These are phyloP conservation scores for Ectobius pallidus DNA, from an alignment of 2,888 invertebrate genomes.

Conservation along the genomic window DNA sequence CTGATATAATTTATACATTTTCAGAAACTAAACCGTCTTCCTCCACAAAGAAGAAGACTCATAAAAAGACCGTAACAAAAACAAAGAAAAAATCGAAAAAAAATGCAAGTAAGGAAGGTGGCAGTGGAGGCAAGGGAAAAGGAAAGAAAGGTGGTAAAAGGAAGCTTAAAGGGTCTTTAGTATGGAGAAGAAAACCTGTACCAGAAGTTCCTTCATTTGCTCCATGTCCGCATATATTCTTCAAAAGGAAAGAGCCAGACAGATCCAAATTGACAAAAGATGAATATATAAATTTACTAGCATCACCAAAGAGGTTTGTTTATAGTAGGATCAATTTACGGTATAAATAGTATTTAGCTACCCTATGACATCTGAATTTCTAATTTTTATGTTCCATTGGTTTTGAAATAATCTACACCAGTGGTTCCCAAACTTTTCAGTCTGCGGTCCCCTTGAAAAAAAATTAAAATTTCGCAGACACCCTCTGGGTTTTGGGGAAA, in stretches of 20 bases:
- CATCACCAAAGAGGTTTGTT: neutral
- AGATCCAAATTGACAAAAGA: neutral
- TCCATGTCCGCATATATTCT: neutral
- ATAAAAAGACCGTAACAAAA: neutral
- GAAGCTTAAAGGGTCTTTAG: neutral
- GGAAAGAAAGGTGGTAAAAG: neutral
- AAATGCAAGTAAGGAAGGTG: neutral
- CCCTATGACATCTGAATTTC: too few species aligned
- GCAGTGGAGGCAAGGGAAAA: neutral
- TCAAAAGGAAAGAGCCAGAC: neutral
- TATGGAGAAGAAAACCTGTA: neutral
- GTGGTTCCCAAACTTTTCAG: too few species aligned
- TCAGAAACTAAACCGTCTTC: too few species aligned
- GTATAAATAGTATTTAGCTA: too few species aligned
- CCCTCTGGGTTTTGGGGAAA: too few species aligned
- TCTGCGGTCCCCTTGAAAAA: too few species aligned
- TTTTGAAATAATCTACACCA: too few species aligned
- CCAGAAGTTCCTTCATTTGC: neutral
- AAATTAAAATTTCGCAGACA: too few species aligned
- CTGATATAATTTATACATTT: too few species aligned
- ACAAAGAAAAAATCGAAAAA: neutral
- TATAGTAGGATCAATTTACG: too few species aligned
- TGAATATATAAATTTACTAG: neutral
- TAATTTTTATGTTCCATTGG: too few species aligned
- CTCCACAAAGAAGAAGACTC: neutral